Evolutionary conservation across 2,797 vertebrate genomes (phyloP), one percentile per base, ranked within the genome.

Genomic region (Dicrostonyx torquatus): DNA sequence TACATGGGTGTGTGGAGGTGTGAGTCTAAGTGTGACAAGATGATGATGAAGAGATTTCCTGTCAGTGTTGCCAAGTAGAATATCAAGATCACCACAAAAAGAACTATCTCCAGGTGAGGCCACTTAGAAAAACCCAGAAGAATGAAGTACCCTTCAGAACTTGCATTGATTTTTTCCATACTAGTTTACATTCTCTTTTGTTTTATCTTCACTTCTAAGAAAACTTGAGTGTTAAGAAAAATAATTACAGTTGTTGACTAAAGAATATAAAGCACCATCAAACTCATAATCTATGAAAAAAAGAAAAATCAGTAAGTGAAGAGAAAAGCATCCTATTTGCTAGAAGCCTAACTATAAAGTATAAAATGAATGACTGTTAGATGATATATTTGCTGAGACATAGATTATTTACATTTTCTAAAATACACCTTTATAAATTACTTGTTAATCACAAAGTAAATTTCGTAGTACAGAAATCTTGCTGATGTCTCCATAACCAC

Each of bases 1-100:
- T 98, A 97, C 97, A 97, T 96, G 12, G 95, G 96, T 1, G 83
- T 97, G 31, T 92, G 95, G 6, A 97, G 94, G 12, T 79, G 70
- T 5, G 87, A 77, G 5, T 96, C 96, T 43, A 89, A 5, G 17
- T 50, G 34, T 12, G 73, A 93, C 2, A 97, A 50, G 24, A 75
- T 14, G 13, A 97, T 97, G 45, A 97, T 96, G 29, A 75, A 90
- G 31, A 90, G 72, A 29, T 97, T 98, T 14, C 95, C 94, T 73
- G 34, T 58, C 2, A 97, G 29, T 26, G 96, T 97, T 78, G 95
- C 55, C 17, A 97, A 43, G 86, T 97, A 97, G 34, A 96, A 92
- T 24, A 84, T 34, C 40, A 95, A 68, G n/a, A 97, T 64, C 0
- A 91, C 40, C 58, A 73, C 58, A 55, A 97, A 97, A 17, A 93